These are phyloP conservation scores for Hetaerina titia DNA, from an alignment of 2,888 invertebrate species.

Conservation along the genomic window DNA sequence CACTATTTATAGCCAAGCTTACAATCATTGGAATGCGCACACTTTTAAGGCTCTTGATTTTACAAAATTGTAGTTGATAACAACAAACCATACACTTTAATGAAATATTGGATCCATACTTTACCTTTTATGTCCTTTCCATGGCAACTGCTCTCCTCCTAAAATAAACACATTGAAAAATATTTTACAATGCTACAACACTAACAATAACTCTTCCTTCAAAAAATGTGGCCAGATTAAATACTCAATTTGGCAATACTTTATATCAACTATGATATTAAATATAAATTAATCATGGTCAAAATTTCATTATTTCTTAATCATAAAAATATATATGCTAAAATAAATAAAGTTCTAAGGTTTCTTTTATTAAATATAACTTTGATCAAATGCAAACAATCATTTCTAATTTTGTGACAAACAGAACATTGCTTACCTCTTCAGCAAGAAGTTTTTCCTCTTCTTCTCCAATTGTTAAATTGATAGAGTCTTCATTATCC, in stretches of 20 bases:
- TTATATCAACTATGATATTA: slow-evolving; percentile 16
- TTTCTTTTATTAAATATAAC: too few relatives aligned
- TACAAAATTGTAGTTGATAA: slow-evolving; percentile 24
- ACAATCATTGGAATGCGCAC: neutral
- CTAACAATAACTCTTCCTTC: too few relatives aligned
- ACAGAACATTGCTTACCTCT: slow-evolving; percentile 81
- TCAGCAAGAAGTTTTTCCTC: slow-evolving; percentile 87
- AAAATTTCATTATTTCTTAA: slow-evolving; percentile 24
- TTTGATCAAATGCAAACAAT: too few relatives aligned
- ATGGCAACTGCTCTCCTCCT: slow-evolving; percentile 78
- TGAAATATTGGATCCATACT: slow-evolving; percentile 45
- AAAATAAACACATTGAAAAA: slow-evolving; percentile 43
- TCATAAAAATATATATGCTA: too few relatives aligned
- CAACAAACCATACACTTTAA: neutral
- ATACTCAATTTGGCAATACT: neutral
- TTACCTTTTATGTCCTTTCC: slow-evolving; percentile 79
- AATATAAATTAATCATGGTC: neutral
- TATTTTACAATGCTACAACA: too few relatives aligned
- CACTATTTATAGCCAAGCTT: neutral
- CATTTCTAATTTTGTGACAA: neutral
- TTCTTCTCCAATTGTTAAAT: slow-evolving; percentile 89
- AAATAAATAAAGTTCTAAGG: too few relatives aligned
- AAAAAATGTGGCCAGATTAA: too few relatives aligned
- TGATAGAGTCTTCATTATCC: slow-evolving; percentile 89
- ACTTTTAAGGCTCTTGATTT: slow-evolving; percentile 66